phyloP scores from a whole-genome alignment of 2,797 vertebrate genomes.

The Tachyglossus aculeatus region DNA sequence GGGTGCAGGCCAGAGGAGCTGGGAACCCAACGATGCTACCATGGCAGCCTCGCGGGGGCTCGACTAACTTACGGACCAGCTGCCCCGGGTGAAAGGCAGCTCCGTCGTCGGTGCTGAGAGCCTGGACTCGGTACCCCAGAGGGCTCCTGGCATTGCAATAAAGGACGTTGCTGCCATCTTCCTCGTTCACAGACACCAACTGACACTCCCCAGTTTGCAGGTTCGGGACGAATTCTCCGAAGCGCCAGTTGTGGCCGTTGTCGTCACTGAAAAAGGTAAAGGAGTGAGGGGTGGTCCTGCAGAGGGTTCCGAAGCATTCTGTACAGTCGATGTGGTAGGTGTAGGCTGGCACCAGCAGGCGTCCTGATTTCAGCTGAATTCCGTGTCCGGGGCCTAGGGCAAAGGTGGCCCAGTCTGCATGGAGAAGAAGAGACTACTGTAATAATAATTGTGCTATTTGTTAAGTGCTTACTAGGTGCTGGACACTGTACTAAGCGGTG shows the following conservation, averaged over 20 bases:
- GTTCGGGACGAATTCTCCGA: constrained; percentile 83
- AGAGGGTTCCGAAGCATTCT: constrained; percentile 88
- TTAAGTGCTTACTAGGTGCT: too few species aligned
- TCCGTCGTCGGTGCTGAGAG: constrained; percentile 85
- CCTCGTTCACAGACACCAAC: constrained; percentile 87
- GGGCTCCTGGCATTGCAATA: constrained; percentile 93
- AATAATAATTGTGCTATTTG: too few species aligned
- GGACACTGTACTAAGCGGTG: too few species aligned
- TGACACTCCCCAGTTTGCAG: constrained; percentile 92
- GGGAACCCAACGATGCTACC: constrained; percentile 87
- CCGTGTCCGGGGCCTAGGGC: constrained; percentile 92
- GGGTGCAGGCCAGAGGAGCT: neutral
- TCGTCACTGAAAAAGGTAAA: constrained; percentile 94
- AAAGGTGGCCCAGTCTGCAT: constrained; percentile 94
- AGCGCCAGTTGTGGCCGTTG: constrained; percentile 84
- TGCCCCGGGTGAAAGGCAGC: constrained; percentile 84
- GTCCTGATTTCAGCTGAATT: constrained; percentile 89
- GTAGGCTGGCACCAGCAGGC: constrained; percentile 91
- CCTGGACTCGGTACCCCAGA: constrained; percentile 89
- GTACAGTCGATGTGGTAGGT: constrained; percentile 90
- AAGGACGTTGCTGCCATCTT: constrained; percentile 81
- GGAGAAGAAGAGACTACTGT: neutral
- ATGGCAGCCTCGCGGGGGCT: constrained; percentile 89
- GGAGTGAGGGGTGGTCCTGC: constrained; percentile 85
- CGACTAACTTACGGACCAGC: constrained; percentile 84